phyloP scores from a whole-genome alignment of 2,888 invertebrate genomes.

The Priocnemis perturbator region DNA sequence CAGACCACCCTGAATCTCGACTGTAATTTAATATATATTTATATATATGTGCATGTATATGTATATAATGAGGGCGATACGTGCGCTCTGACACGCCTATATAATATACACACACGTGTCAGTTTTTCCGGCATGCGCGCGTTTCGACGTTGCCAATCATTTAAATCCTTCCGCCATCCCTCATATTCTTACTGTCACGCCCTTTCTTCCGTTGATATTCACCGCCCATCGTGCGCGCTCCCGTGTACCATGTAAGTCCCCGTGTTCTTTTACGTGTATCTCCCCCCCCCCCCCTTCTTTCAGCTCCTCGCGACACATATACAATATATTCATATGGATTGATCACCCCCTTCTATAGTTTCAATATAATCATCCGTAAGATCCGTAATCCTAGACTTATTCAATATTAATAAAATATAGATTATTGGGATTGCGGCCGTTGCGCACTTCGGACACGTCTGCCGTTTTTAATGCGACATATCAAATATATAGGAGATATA shows the following conservation, averaged over 20 bases:
- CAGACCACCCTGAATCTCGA: slow-evolving; percentile 44
- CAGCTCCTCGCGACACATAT: slow-evolving; percentile 20
- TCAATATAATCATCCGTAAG: slow-evolving; percentile 46
- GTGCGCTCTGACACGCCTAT: too few species aligned
- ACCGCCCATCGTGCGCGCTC: too few species aligned
- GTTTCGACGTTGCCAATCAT: slow-evolving; percentile 11
- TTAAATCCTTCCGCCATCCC: slow-evolving; percentile 25
- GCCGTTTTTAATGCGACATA: slow-evolving; percentile 65
- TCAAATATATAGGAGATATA: slow-evolving; percentile 65
- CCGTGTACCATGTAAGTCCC: background rate
- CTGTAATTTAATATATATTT: slow-evolving; percentile 24
- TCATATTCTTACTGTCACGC: slow-evolving; percentile 23
- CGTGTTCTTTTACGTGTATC: background rate
- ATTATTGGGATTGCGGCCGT: slow-evolving; percentile 68
- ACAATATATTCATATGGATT: slow-evolving; percentile 47
- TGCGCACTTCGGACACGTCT: slow-evolving; percentile 68
- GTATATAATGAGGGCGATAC: too few species aligned
- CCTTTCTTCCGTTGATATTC: too few species aligned
- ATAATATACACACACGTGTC: slow-evolving; percentile 5
- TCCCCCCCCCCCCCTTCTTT: slow-evolving; percentile 14
- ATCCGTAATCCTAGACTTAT: slow-evolving; percentile 60
- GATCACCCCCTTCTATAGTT: slow-evolving; percentile 42
- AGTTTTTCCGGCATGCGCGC: background rate
- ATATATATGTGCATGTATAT: slow-evolving; percentile 14
- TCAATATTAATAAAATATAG: slow-evolving; percentile 71